Base-by-base conservation (phyloP, 1,140 invertebrate genomes). In the Melitaea cinxia region DNA sequence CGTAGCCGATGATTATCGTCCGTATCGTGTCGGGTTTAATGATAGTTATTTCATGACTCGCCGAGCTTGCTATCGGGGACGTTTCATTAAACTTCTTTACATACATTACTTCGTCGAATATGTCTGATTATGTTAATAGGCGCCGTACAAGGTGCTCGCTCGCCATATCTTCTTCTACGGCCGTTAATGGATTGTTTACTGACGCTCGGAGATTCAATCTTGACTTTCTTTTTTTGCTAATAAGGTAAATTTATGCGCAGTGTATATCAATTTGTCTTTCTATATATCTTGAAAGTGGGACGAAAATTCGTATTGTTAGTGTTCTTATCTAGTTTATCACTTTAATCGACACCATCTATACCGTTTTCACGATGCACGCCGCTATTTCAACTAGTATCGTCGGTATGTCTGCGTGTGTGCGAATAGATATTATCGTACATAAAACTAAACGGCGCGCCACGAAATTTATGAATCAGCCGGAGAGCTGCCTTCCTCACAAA, bases 11-110 rank as follows among this genome's bases (percentile, higher is more conserved):
- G 82, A 90, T 88, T 88, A 90, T 88, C 83, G 78, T 84, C 78
- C 83, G 83, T 84, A 90, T 90, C 85, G 85, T 85, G 88, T 88
- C 83, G 82, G 76, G 63, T 75, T 82, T 90, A 90, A 90, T 90
- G 82, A 88, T 88, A 82, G 85, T 90, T 82, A 88, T 88, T 88
- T 86, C 80, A 88, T 87, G 84, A 86, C 75, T 85, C 83, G 84
- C 70, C 83, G 78, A 74, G 76, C 83, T 82, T 70, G 83, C 79
- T 82, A 79, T 80, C 82, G 83, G 81, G 82, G 80, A 88, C 82
- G 82, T 86, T 83, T 86, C 85, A 84, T 89, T 89, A 87, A 85
- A 88, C 81, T 82, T 76, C 78, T 85, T 88, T 82, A 86, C 87
- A 87, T 89, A 87, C 78, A 85, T 85, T 85, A 83, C 82, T 87